A percentile compares a stretch with the other conserved stretches of the same genome.
Conservation (phyloP, 2,888 invertebrate genomes). For the Hypena proboscidalis region DNA sequence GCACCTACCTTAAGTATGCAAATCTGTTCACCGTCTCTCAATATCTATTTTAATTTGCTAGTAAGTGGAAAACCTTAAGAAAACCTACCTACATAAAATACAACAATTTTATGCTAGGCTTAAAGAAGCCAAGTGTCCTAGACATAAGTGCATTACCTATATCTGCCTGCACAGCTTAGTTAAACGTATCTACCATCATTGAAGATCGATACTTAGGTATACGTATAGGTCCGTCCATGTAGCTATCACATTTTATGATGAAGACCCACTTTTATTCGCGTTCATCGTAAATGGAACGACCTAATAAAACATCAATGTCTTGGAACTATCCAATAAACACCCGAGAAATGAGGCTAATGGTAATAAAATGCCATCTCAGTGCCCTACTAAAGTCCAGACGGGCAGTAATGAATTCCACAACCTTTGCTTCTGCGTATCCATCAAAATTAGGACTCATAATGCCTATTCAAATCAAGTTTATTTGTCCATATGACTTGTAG, state of each 20-base stretch:
- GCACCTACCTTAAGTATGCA: no score
- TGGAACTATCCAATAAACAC: conserved; percentile 47
- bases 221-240: conserved; percentile 15
- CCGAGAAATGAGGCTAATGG: conserved; percentile 46
- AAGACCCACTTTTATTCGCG: no score
- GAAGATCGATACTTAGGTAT: conserved; percentile 7
- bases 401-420: conserved; percentile 35
- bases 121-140: no score
- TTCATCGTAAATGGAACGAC: conserved; percentile 24
- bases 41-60: no score
- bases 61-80: no score
- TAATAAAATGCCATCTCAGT: conserved; percentile 45
- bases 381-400: conserved; percentile 36
- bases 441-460: conserved; percentile 21
- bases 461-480: conserved; percentile 22
- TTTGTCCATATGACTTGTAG: conserved; percentile 12
- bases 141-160: no score
- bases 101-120: no score
- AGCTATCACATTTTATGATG: conserved; percentile 14
- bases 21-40: no score
- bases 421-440: conserved; percentile 18
- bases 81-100: no score
- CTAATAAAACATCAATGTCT: conserved; percentile 45
- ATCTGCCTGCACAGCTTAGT: no score
- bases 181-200: no score